These are phyloP conservation scores for Cheirogaleus medius DNA, from an alignment of 2,113 vertebrate species.

Conservation along the genomic window DNA sequence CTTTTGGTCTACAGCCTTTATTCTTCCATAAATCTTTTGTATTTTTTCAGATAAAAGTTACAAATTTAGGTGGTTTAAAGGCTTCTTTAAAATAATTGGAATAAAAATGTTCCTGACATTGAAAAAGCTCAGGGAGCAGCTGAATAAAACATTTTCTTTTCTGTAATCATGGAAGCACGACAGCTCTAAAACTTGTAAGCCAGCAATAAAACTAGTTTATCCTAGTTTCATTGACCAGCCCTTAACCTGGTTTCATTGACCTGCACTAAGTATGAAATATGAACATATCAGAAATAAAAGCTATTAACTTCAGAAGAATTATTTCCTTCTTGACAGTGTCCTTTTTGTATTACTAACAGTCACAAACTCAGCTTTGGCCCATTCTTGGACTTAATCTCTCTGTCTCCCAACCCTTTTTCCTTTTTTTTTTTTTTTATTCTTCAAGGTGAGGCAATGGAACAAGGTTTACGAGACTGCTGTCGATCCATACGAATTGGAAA, in stretches of 20 bases:
- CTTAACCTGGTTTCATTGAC: neutral
- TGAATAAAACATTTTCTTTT: neutral
- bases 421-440: neutral
- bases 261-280: constrained; percentile 31
- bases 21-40: constrained; percentile 31
- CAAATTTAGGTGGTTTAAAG: constrained; percentile 26
- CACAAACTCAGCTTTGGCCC: neutral
- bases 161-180: neutral
- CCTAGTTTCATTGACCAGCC: neutral
- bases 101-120: neutral
- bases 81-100: constrained; percentile 46
- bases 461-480: constrained; percentile 97
- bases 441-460: constrained; percentile 97
- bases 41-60: constrained; percentile 34
- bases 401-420: neutral
- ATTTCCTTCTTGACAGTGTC: neutral
- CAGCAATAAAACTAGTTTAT: neutral
- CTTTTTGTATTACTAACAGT: neutral
- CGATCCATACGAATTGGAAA: constrained; percentile 97
- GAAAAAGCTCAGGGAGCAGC: constrained; percentile 21
- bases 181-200: neutral
- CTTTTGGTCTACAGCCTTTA: neutral
- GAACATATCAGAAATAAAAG: constrained; percentile 30
- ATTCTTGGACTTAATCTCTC: neutral
- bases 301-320: neutral